phyloP scores from a whole-genome alignment of 2,113 vertebrate genomes.

The Sylvietta virens region DNA sequence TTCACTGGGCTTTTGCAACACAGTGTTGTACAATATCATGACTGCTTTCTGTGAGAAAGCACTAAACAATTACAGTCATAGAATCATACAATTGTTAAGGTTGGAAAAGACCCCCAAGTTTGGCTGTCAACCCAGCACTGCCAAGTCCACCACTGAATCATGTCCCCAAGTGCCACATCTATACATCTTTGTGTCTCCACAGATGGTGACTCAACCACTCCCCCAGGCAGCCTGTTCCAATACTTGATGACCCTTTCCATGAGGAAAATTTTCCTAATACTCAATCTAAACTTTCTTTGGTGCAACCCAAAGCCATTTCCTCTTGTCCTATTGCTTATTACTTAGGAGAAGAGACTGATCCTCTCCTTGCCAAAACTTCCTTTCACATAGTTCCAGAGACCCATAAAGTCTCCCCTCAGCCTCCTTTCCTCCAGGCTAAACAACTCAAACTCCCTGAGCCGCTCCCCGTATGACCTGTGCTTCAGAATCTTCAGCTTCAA shows the following conservation, averaged over 20 bases:
- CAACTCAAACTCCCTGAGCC: background rate
- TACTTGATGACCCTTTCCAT: background rate
- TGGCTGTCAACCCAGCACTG: background rate
- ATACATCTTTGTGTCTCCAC: background rate
- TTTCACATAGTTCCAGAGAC: background rate
- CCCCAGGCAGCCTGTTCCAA: background rate
- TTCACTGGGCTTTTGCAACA: background rate
- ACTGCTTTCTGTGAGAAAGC: background rate
- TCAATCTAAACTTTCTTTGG: background rate
- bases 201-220: background rate
- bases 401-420: background rate
- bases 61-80: background rate
- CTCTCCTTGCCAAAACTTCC: background rate
- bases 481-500: background rate
- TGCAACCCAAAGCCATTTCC: background rate
- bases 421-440: background rate
- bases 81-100: background rate
- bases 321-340: background rate
- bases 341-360: background rate
- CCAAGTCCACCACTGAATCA: background rate
- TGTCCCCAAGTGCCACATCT: background rate
- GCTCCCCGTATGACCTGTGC: background rate
- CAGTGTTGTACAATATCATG: background rate
- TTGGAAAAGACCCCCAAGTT: background rate
- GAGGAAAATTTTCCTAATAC: background rate